phyloP scores from a whole-genome alignment of 1,140 invertebrate species.

The Sarcophaga bullata region DNA sequence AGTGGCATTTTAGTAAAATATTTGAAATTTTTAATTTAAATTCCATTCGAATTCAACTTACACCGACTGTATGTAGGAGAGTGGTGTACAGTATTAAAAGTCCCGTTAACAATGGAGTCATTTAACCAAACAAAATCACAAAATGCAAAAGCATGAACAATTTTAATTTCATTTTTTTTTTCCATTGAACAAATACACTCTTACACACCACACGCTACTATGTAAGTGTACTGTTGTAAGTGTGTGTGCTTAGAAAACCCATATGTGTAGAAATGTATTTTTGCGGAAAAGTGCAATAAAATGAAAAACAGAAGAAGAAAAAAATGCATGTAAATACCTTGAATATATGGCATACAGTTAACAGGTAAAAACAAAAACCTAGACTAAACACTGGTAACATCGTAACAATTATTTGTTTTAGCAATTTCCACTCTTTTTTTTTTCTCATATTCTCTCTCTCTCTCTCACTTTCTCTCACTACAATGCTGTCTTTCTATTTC shows the following conservation, averaged over 20 bases:
- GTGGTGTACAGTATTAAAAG: not conserved
- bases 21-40: no score
- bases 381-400: not conserved
- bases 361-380: not conserved
- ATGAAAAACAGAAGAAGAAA: not conserved
- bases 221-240: no score
- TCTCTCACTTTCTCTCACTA: not conserved
- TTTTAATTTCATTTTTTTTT: not conserved
- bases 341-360: not conserved
- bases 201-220: no score
- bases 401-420: constrained; percentile 19
- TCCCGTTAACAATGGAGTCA: not conserved
- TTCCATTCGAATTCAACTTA: no score
- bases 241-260: no score
- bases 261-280: no score
- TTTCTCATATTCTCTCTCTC: not conserved
- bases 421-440: not conserved
- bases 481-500: not conserved
- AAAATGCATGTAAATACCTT: not conserved
- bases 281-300: not conserved
- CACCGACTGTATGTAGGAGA: no score
- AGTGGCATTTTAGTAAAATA: no score
- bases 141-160: not conserved
- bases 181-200: no score
- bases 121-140: not conserved